Conservation (phyloP, 92 coral and sea anemone species). For the Zoanthus sociatus region DNA sequence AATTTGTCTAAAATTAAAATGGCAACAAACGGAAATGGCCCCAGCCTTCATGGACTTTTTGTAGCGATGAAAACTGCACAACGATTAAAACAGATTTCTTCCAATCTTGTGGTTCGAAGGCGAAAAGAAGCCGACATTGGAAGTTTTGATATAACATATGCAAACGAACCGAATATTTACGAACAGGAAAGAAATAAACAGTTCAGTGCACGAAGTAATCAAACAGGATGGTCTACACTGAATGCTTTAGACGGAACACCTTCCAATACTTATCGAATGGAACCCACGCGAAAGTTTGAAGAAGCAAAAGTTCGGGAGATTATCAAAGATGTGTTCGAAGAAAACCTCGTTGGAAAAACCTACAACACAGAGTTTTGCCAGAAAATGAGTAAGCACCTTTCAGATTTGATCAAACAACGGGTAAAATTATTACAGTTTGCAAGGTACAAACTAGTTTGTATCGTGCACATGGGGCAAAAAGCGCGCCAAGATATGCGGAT, state of each 20-base stretch:
- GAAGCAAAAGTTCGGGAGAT: constrained; percentile 65
- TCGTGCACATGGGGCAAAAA: constrained; percentile 75
- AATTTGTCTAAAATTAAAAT: constrained; percentile 31
- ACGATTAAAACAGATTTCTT: constrained; percentile 67
- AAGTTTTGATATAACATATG: constrained; percentile 67
- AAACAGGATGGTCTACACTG: constrained; percentile 8
- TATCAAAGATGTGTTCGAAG: constrained; percentile 65
- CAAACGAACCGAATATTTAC: constrained; percentile 66
- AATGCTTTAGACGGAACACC: constrained; percentile 18
- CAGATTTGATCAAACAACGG: constrained; percentile 69
- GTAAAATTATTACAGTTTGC: constrained; percentile 74
- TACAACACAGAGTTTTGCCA: constrained; percentile 63
- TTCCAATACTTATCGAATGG: constrained; percentile 66
- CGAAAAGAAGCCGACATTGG: constrained; percentile 71
- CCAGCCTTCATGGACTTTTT: constrained; percentile 69
- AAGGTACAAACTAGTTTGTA: constrained; percentile 70
- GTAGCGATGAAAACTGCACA: constrained; percentile 73
- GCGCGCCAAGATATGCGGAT: constrained; percentile 64
- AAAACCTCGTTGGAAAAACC: constrained; percentile 41
- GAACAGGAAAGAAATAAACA: not conserved
- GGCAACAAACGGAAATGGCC: constrained; percentile 56
- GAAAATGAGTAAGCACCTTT: constrained; percentile 55
- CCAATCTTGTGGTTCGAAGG: constrained; percentile 58
- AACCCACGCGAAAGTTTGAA: constrained; percentile 69
- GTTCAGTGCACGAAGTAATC: constrained; percentile 33